Base-by-base conservation (phyloP, 2,113 vertebrate genomes). In the Asarcornis scutulata region DNA sequence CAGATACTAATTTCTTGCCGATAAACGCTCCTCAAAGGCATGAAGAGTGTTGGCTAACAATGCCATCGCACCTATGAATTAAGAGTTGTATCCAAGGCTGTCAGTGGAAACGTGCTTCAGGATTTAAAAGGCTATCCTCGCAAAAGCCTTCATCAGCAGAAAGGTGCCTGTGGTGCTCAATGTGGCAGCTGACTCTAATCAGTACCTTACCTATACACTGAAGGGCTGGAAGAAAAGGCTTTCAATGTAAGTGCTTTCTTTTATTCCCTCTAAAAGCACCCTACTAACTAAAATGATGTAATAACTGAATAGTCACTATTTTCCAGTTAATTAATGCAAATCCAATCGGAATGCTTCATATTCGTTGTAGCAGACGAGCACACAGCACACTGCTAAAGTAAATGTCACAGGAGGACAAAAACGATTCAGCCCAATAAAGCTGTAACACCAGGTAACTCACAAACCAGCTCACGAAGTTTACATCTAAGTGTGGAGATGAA, bases 281-380 rank as follows among this genome's bases (percentile, higher is more conserved):
- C 88, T 77, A 32, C 40, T 27, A 88, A 58, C 55, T 44, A 26
- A 91, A 94, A 36, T 20, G 50, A 69, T 40, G 59, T 14, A 53
- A 87, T 80, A 77, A 58, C 17, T 16, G 50, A 83, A 59, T 22
- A 80, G 79, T 64, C 69, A 23, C 17, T 60, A 38, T 72, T 75
- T 84, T 12, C 40, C 53, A 72, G 73, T 32, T 86, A 91, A 79
- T 93, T 36, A 80, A 93, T 88, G 73, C 76, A 86, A 59, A 83
- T 53, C 72, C 77, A 50, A 2, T 23, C 58, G 53, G 66, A 94
- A 62, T 69, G 50, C 40, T 78, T 84, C 50, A 34, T 52, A 63
- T 6, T 83, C 31, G 5, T 36, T 83, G 69, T 53, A 78, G 42
- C 64, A 73, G 62, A 40, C 31, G 16, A 93, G 48, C 38, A 78